A percentile compares a stretch with the other conserved stretches of the same genome.
Evolutionary conservation across 2,797 vertebrate genomes (phyloP).

Genomic region (Microctenopoma steveboyesi): DNA sequence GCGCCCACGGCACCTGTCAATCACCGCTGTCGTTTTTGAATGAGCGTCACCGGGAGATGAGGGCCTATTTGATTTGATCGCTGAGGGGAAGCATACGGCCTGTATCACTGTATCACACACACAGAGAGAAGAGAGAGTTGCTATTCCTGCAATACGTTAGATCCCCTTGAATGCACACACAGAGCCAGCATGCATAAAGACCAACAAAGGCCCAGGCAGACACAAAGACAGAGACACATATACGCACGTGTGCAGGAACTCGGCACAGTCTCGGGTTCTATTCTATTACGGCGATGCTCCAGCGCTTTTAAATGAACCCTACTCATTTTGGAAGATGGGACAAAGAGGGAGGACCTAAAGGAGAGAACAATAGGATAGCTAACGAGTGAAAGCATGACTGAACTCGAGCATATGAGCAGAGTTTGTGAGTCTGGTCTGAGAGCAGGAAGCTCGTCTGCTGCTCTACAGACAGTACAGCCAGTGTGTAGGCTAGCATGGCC

Average conservation of each 20-base stretch:
- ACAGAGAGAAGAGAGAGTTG: conserved; percentile 47
- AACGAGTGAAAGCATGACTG: conserved; percentile 21
- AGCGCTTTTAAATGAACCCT: conserved; percentile 37
- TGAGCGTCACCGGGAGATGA: conserved; percentile 72
- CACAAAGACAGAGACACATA: conserved; percentile 31
- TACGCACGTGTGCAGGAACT: conserved; percentile 21
- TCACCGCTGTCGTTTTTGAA: conserved; percentile 71
- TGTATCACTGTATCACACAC: conserved; percentile 63
- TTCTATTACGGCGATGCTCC: conserved; percentile 36
- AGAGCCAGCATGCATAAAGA: conserved; percentile 35
- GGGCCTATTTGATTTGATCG: conserved; percentile 75
- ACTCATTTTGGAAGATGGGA: conserved; percentile 22
- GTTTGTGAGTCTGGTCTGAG: conserved; percentile 33
- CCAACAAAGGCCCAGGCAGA: conserved; percentile 29
- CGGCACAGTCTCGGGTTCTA: conserved; percentile 12
- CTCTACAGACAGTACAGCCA: conserved; percentile 67
- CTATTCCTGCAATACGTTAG: conserved; percentile 61
- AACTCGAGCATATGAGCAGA: conserved; percentile 7
- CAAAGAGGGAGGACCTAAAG: conserved; percentile 15
- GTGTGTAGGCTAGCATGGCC: conserved; percentile 73
- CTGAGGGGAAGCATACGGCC: conserved; percentile 67
- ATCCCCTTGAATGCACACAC: conserved; percentile 46
- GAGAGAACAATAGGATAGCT: conserved; percentile 6
- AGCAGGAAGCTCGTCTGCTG: conserved; percentile 50
- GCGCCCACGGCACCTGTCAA: conserved; percentile 74